A percentile compares a stretch with the other conserved stretches of the same genome.
phyloP scores from a whole-genome alignment of 2,113 vertebrate species.

The Nerophis ophidion region DNA sequence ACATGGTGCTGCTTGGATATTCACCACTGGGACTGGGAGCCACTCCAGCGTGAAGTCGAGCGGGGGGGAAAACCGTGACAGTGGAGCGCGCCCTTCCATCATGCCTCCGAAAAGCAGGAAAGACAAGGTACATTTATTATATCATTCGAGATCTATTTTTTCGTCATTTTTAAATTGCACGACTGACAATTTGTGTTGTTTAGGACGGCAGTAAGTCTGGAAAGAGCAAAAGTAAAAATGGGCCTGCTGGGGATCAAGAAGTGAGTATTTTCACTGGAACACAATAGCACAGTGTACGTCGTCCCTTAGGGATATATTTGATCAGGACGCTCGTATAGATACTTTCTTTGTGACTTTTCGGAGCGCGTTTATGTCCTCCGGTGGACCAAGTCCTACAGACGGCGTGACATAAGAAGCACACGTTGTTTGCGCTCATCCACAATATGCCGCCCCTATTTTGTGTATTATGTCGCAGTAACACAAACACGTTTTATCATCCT shows the following conservation, averaged over 20 bases:
- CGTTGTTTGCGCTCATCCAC: too few species aligned
- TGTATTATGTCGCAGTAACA: too few species aligned
- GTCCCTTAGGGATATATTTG: too few species aligned
- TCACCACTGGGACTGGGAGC: conserved; percentile 1
- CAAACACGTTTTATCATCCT: background rate
- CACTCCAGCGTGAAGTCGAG: conserved; percentile 22
- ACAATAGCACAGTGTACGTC: background rate
- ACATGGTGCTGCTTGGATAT: conserved; percentile 45
- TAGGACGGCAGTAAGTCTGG: conserved; percentile 82
- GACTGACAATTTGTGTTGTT: conserved; percentile 1
- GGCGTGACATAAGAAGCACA: too few species aligned
- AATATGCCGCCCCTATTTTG: too few species aligned
- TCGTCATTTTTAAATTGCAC: background rate
- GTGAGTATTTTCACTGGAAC: conserved; percentile 52
- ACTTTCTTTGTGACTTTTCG: too few species aligned
- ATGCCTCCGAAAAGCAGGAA: conserved; percentile 91
- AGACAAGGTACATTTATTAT: conserved; percentile 76
- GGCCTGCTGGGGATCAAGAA: conserved; percentile 77
- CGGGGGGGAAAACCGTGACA: conserved; percentile 19
- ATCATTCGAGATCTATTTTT: background rate
- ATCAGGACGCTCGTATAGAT: too few species aligned
- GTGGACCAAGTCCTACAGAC: too few species aligned
- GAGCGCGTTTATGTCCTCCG: too few species aligned
- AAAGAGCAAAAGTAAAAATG: conserved; percentile 82
- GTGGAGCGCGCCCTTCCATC: conserved; percentile 20